Percentiles rank a stretch among this genome's conserved stretches.
phyloP scores from a whole-genome alignment of 2,888 invertebrate genomes.

The Drosophila neotestacea region DNA sequence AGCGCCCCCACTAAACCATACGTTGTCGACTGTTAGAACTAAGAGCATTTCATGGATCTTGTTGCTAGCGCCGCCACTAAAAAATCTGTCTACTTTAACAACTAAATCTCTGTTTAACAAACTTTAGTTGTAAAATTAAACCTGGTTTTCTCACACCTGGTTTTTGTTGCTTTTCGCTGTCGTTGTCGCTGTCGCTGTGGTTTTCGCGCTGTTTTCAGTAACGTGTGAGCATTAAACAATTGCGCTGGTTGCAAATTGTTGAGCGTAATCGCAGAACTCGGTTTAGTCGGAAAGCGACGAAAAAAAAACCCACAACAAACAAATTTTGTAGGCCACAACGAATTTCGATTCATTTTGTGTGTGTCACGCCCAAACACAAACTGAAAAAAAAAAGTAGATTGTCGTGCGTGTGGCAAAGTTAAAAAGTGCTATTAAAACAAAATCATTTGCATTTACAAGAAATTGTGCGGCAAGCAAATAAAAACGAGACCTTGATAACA shows the following conservation, averaged over 20 bases:
- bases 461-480: slow-evolving; percentile 47
- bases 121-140: slow-evolving; percentile 60
- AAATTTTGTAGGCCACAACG: slow-evolving; percentile 53
- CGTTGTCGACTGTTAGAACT: no score
- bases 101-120: no score
- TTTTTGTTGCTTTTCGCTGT: slow-evolving; percentile 48
- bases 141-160: slow-evolving; percentile 58
- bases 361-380: slow-evolving; percentile 73
- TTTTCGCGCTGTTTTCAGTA: slow-evolving; percentile 50
- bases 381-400: slow-evolving; percentile 34
- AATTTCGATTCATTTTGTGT: slow-evolving; percentile 50
- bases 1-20: no score
- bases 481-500: slow-evolving; percentile 49
- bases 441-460: slow-evolving; percentile 45
- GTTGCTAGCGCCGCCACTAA: no score
- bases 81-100: no score
- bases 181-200: slow-evolving; percentile 19
- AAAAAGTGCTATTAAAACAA: slow-evolving; percentile 49
- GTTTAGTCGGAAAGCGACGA: slow-evolving; percentile 34
- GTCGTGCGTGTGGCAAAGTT: slow-evolving; percentile 63
- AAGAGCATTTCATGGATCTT: no score
- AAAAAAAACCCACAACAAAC: slow-evolving; percentile 38
- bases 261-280: slow-evolving; percentile 29
- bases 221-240: slow-evolving; percentile 56
- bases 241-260: slow-evolving; percentile 66